Evolutionary conservation across 2,113 vertebrate species (phyloP).

Genomic region (Pteruthius melanotis): DNA sequence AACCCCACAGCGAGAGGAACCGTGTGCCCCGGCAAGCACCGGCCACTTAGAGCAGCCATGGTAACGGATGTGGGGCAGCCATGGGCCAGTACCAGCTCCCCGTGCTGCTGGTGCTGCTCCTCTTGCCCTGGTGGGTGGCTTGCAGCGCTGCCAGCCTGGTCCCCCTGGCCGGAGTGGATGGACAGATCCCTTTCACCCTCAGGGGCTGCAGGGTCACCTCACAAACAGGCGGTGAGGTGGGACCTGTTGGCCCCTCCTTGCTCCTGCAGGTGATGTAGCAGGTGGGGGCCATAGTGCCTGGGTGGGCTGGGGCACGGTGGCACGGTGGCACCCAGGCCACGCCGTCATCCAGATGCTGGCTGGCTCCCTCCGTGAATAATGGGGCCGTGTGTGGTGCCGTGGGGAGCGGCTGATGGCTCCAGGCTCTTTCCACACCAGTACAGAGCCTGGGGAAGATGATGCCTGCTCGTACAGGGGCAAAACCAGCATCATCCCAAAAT

Average conservation of each 20-base stretch:
- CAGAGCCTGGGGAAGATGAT: background rate
- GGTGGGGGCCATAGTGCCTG: background rate
- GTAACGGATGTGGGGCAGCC: background rate
- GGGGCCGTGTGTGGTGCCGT: fast-evolving
- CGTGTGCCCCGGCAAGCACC: constrained; percentile 83
- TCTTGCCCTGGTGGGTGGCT: background rate
- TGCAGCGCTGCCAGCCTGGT: background rate
- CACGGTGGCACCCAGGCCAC: fast-evolving
- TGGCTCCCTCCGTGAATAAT: background rate
- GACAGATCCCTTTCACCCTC: background rate
- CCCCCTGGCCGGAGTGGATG: fast-evolving
- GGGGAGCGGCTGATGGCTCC: background rate
- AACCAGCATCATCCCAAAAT: background rate
- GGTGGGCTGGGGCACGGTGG: fast-evolving
- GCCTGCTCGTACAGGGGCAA: fast-evolving
- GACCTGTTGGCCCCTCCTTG: fast-evolving
- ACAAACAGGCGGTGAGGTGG: fast-evolving
- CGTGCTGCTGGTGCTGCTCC: background rate
- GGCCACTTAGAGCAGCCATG: constrained; percentile 22
- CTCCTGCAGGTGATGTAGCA: background rate
- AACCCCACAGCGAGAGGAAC: constrained; percentile 77
- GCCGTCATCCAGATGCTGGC: background rate
- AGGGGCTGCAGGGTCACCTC: background rate
- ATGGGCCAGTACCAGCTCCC: background rate
- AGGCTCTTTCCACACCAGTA: background rate